These are phyloP conservation scores for Lophius americanus DNA, from an alignment of 2,797 vertebrate species.

Conservation along the genomic window DNA sequence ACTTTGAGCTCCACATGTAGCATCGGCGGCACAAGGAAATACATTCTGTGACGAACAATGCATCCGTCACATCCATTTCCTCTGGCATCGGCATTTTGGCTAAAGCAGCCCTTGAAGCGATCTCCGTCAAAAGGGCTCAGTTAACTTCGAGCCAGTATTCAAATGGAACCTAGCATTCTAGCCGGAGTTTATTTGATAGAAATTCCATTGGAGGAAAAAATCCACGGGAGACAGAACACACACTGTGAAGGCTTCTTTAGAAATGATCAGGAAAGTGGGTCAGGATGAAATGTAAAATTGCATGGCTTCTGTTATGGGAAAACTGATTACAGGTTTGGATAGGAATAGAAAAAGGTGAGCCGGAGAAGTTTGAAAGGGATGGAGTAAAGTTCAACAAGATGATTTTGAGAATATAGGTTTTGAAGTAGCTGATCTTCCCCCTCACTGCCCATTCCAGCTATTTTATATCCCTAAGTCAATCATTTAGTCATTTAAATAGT, in stretches of 20 bases:
- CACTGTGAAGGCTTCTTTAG: constrained; percentile 57
- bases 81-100: constrained; percentile 26
- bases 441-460: too few species aligned
- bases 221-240: constrained; percentile 50
- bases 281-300: constrained; percentile 47
- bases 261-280: constrained; percentile 67
- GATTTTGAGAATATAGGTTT: constrained; percentile 1
- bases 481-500: too few species aligned
- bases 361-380: constrained; percentile 3
- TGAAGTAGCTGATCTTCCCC: not conserved
- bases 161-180: constrained; percentile 52
- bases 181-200: constrained; percentile 45
- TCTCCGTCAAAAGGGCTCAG: constrained; percentile 50
- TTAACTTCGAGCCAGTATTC: constrained; percentile 47
- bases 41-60: constrained; percentile 53
- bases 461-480: too few species aligned
- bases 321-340: constrained; percentile 33
- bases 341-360: constrained; percentile 29
- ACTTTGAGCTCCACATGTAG: constrained; percentile 17
- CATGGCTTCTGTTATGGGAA: constrained; percentile 37
- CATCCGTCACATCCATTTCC: constrained; percentile 48
- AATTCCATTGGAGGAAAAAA: constrained; percentile 34
- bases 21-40: constrained; percentile 33
- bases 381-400: constrained; percentile 32
- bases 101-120: constrained; percentile 46